Percentiles rank a stretch among this genome's conserved stretches.
phyloP scores from a whole-genome alignment of 1,140 invertebrate genomes.

The Marisa cornuarietis region DNA sequence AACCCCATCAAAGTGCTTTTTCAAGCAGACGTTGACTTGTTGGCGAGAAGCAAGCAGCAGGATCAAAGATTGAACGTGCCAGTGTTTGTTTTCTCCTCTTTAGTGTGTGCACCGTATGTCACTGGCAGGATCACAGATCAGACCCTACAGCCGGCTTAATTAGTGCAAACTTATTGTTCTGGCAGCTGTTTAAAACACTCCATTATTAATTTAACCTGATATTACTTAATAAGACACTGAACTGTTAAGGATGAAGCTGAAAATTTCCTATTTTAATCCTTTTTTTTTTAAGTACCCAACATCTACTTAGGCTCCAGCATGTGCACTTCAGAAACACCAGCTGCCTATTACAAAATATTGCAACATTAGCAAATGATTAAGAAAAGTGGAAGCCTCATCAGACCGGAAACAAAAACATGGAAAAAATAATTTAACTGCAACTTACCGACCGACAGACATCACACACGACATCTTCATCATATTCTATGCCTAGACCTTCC shows the following conservation, averaged over 20 bases:
- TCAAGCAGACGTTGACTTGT: background rate
- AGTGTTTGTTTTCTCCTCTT: background rate
- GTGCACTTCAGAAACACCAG: too few species aligned
- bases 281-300: too few species aligned
- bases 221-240: too few species aligned
- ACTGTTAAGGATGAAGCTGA: too few species aligned
- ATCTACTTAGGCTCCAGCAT: too few species aligned
- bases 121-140: background rate
- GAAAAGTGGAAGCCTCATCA: too few species aligned
- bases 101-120: constrained; percentile 1
- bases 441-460: constrained; percentile 94
- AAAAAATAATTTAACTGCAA: constrained; percentile 28
- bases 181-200: background rate
- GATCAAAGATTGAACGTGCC: background rate
- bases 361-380: too few species aligned
- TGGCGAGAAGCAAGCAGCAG: background rate
- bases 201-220: too few species aligned
- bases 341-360: too few species aligned
- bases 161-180: constrained; percentile 4
- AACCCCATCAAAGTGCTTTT: background rate
- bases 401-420: too few species aligned
- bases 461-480: constrained; percentile 98
- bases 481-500: constrained; percentile 94
- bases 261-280: too few species aligned
- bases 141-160: background rate